A percentile compares a stretch with the other conserved stretches of the same genome.
These are phyloP conservation scores for Chanos chanos DNA, from an alignment of 2,797 vertebrate genomes.

Conservation along the genomic window DNA sequence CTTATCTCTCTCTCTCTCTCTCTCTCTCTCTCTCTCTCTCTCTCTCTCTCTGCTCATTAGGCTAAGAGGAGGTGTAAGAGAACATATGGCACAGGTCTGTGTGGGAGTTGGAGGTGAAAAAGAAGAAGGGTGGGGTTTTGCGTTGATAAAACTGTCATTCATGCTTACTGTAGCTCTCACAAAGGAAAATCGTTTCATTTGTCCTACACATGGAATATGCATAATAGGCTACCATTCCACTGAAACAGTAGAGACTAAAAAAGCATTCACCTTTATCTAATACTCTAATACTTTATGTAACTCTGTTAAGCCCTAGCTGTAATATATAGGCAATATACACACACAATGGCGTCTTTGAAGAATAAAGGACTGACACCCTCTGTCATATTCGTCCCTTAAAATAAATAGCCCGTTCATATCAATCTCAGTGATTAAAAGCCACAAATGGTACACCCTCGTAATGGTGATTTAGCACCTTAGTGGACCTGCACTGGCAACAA, in stretches of 20 bases:
- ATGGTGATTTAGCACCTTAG: constrained; percentile 83
- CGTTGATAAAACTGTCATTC: constrained; percentile 14
- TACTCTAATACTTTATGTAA: too few species aligned
- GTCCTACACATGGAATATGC: too few species aligned
- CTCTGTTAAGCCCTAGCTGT: background rate
- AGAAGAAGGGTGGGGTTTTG: constrained; percentile 23
- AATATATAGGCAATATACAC: constrained; percentile 5
- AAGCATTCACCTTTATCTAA: too few species aligned
- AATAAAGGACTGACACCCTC: constrained; percentile 28
- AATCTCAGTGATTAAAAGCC: constrained; percentile 90
- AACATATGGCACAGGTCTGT: constrained; percentile 70
- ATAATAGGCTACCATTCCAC: too few species aligned
- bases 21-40: constrained; percentile 30
- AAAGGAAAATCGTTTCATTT: too few species aligned
- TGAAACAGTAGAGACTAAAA: too few species aligned
- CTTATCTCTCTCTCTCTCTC: constrained; percentile 25
- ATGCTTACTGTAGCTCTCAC: too few species aligned
- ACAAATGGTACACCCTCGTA: constrained; percentile 84
- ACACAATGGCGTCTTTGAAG: constrained; percentile 5
- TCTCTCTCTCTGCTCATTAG: constrained; percentile 43
- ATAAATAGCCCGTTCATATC: constrained; percentile 80
- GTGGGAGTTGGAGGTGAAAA: constrained; percentile 63
- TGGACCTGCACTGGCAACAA: constrained; percentile 68
- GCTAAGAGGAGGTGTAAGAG: constrained; percentile 34
- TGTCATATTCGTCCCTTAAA: constrained; percentile 32